Percentiles rank a stretch among this genome's conserved stretches.
Evolutionary conservation across 2,888 invertebrate species (phyloP).

Genomic region (Drosophila gaucha): DNA sequence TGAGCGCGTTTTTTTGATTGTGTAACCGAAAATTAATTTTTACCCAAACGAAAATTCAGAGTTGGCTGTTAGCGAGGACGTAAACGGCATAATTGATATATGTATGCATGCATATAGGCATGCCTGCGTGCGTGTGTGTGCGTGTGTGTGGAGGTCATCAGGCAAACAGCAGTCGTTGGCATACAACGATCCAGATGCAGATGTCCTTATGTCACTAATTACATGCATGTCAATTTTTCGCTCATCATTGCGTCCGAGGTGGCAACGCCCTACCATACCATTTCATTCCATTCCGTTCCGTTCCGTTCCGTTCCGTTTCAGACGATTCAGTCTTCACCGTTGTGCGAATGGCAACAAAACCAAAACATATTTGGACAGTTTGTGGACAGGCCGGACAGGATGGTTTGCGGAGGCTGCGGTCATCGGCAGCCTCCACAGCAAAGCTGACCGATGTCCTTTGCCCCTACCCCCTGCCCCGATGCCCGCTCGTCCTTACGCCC

Average conservation of each 20-base stretch:
- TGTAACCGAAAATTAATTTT: conserved; percentile 66
- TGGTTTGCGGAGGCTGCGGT: conserved; percentile 34
- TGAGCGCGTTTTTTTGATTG: conserved; percentile 16
- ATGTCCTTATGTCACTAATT: conserved; percentile 76
- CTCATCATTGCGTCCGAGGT: conserved; percentile 69
- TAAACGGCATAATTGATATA: conserved; percentile 80
- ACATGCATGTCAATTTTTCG: conserved; percentile 81
- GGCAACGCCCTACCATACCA: conserved; percentile 27
- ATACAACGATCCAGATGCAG: conserved; percentile 21
- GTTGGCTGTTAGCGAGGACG: conserved; percentile 31
- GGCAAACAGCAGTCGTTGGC: conserved; percentile 18
- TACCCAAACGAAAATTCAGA: conserved; percentile 34
- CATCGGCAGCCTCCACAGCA: no score
- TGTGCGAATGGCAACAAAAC: conserved; percentile 46
- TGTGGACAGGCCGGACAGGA: conserved; percentile 61
- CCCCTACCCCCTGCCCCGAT: neutral
- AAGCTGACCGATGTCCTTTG: conserved; percentile 6
- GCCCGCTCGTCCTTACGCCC: neutral
- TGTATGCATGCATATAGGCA: conserved; percentile 17
- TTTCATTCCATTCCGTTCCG: conserved; percentile 18
- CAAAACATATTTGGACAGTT: conserved; percentile 80
- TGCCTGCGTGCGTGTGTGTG: conserved; percentile 6
- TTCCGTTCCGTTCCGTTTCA: conserved; percentile 10
- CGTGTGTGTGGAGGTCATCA: conserved; percentile 22
- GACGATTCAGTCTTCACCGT: conserved; percentile 40